Evolutionary conservation across 1,140 invertebrate species (phyloP).

Genomic region (Halesus radiatus): DNA sequence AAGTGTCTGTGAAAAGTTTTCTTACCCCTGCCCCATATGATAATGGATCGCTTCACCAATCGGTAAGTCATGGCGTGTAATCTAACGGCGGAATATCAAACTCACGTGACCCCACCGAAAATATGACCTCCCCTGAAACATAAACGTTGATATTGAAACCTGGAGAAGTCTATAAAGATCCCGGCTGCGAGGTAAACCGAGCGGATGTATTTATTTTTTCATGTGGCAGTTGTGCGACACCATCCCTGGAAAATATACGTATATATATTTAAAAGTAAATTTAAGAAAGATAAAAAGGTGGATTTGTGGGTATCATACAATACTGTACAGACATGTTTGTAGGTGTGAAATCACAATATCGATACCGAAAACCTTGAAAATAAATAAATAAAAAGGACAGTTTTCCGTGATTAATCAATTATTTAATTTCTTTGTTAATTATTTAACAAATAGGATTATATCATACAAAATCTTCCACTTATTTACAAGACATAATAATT

Average conservation of each 20-base stretch:
- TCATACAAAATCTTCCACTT: too few relatives aligned
- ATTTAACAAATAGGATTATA: too few relatives aligned
- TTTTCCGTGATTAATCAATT: too few relatives aligned
- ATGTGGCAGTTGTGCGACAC: conserved; percentile 47
- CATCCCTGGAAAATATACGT: neutral
- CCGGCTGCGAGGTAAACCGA: conserved; percentile 40
- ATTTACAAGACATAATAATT: too few relatives aligned
- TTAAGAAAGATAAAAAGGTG: too few relatives aligned
- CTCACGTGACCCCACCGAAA: conserved; percentile 47
- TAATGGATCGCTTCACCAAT: conserved; percentile 56
- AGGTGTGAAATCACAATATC: too few relatives aligned
- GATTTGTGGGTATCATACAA: too few relatives aligned
- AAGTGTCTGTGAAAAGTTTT: neutral
- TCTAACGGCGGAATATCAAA: conserved; percentile 46
- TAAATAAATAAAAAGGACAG: too few relatives aligned
- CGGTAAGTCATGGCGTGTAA: conserved; percentile 57
- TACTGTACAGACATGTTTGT: too few relatives aligned
- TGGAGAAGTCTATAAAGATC: conserved; percentile 51
- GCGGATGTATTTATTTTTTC: conserved; percentile 52
- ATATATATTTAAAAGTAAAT: too few relatives aligned
- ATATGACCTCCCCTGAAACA: conserved; percentile 52
- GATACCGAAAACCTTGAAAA: too few relatives aligned
- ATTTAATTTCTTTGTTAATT: too few relatives aligned
- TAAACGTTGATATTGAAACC: conserved; percentile 50
- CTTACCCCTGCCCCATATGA: conserved; percentile 48